Conservation (phyloP, 92 coral and sea anemone genomes). For the Bergia sp. region DNA sequence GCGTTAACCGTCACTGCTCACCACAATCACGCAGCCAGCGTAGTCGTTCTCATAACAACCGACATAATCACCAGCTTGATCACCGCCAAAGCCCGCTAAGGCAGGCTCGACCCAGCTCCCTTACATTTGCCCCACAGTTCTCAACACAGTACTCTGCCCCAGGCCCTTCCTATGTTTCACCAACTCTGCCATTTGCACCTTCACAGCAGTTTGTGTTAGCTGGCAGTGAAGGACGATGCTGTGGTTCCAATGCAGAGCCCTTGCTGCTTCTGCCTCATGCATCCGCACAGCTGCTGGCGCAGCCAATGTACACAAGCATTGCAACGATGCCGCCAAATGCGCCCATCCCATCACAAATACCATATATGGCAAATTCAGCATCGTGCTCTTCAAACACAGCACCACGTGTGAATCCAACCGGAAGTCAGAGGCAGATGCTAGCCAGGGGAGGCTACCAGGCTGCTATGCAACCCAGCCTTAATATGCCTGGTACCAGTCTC, state of each 20-base stretch:
- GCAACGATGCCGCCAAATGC: conserved; percentile 40
- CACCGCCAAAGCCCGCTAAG: conserved; percentile 64
- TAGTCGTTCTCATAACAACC: conserved; percentile 37
- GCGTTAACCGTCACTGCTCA: background rate
- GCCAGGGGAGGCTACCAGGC: conserved; percentile 66
- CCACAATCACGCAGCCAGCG: conserved; percentile 38
- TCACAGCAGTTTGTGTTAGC: conserved; percentile 71
- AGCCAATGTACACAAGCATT: conserved; percentile 82
- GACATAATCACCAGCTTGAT: conserved; percentile 41
- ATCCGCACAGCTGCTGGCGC: conserved; percentile 79
- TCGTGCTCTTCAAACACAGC: conserved; percentile 57
- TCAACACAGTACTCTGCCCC: conserved; percentile 60
- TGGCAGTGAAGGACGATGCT: conserved; percentile 78
- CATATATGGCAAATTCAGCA: conserved; percentile 52
- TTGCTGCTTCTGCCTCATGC: conserved; percentile 77
- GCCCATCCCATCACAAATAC: background rate
- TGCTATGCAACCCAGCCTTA: conserved; percentile 65
- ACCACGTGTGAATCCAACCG: conserved; percentile 64
- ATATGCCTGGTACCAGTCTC: conserved; percentile 57
- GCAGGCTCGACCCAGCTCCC: conserved; percentile 77
- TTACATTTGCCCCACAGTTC: conserved; percentile 72
- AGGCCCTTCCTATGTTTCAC: conserved; percentile 74
- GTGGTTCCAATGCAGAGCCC: conserved; percentile 66
- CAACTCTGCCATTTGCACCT: conserved; percentile 73
- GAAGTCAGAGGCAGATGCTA: conserved; percentile 64